Evolutionary conservation across 1,140 invertebrate species (phyloP).

Genomic region (Dendrolimus kikuchii): DNA sequence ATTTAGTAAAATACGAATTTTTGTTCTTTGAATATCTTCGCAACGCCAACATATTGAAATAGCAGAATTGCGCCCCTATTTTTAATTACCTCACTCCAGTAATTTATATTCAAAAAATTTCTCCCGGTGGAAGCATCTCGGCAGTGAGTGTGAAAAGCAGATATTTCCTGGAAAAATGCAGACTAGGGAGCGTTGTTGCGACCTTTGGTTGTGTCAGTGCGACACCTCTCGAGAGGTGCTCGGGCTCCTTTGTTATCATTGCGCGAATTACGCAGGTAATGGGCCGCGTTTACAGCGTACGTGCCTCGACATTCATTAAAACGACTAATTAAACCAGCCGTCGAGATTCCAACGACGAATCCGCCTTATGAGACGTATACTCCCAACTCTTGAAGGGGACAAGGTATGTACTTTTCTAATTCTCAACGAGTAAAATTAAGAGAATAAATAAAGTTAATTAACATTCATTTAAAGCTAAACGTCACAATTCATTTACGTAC

Average conservation of each 20-base stretch:
- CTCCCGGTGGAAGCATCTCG: not conserved
- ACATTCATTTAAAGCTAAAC: too few relatives aligned
- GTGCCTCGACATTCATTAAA: constrained; percentile 63
- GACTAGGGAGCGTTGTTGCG: constrained; percentile 8
- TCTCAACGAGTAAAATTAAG: constrained; percentile 11
- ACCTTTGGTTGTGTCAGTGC: constrained; percentile 9
- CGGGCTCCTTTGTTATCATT: constrained; percentile 46
- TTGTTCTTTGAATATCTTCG: too few relatives aligned
- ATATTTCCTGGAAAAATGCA: not conserved
- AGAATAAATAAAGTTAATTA: too few relatives aligned
- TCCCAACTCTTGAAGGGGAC: constrained; percentile 21
- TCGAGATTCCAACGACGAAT: constrained; percentile 51
- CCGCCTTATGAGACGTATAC: constrained; percentile 32
- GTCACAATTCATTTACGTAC: too few relatives aligned
- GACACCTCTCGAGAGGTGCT: constrained; percentile 5
- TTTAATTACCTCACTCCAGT: too few relatives aligned
- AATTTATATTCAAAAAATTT: too few relatives aligned
- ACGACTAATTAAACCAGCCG: constrained; percentile 56
- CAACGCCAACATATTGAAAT: too few relatives aligned
- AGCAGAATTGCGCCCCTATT: too few relatives aligned
- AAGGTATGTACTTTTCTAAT: constrained; percentile 19
- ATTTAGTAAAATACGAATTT: too few relatives aligned
- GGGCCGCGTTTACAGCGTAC: constrained; percentile 56
- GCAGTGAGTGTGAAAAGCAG: not conserved
- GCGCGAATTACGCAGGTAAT: constrained; percentile 60